Evolutionary conservation across 2,797 vertebrate genomes (phyloP).

Genomic region (Propithecus perrieri): DNA sequence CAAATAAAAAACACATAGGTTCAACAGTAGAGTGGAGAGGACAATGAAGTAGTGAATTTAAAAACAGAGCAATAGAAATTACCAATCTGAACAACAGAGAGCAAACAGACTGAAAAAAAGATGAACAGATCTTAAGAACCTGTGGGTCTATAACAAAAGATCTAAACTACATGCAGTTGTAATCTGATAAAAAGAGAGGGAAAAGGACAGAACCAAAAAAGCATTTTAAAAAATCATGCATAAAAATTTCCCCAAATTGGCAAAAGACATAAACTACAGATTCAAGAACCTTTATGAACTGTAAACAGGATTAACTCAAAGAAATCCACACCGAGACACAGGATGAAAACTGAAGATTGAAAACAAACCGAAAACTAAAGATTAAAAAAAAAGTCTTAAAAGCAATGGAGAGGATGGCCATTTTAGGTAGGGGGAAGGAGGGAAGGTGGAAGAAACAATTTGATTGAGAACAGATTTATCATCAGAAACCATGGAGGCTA

Average conservation of each 20-base stretch:
- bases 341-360: background rate
- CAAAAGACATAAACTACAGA: background rate
- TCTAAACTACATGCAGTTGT: background rate
- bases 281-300: background rate
- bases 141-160: background rate
- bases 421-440: too few species aligned
- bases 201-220: background rate
- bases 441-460: background rate
- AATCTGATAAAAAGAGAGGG: background rate
- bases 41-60: background rate
- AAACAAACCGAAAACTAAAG: background rate
- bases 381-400: background rate
- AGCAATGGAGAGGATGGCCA: background rate
- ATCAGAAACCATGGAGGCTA: background rate
- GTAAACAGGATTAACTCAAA: background rate
- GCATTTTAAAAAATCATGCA: background rate
- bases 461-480: background rate
- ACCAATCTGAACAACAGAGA: background rate
- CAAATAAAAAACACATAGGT: background rate
- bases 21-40: background rate
- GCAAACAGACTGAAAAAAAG: background rate
- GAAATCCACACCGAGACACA: background rate
- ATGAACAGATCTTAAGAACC: background rate
- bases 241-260: background rate
- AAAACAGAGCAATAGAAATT: background rate